Base-by-base conservation (phyloP, 2,797 vertebrate species). In the Nannoperca obscura region DNA sequence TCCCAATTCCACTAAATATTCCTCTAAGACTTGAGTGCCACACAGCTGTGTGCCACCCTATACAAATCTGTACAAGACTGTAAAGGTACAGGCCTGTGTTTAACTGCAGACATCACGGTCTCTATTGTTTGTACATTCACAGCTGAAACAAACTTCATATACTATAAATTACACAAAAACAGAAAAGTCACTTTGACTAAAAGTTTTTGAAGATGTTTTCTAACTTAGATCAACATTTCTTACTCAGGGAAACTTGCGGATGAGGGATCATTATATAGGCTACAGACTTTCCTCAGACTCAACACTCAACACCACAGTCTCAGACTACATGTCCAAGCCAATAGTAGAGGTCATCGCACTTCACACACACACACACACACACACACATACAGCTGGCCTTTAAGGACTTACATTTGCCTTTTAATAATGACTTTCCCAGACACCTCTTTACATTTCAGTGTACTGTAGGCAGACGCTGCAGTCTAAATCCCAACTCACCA, bases 371-470 rank as follows among this genome's bases (percentile, higher is more conserved):
- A 70, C 72, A 53, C 58, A 44, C 15, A 17, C 4, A 7, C 27
- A 54, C 24, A 13, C 20, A 24, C 40, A 62, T 75, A 69, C 86
- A 87, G 81, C 88, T 76, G 82, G 78, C 60, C 72, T 79, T 71
- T 82, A 65, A 73, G 84, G 76, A 83, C 89, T 84, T 76, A 73
- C 60, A 67, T 81, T 82, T 71, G 66, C 66, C 64, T 84, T 71
- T 84, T 58, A 13, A 38, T 86, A 89, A 93, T 84, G 86, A 87
- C 83, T 93, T 86, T 67, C 77, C 73, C 90, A 93, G 90, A 92
- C 36, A 38, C 64, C 11, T 74, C 87, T 84, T 88, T 88, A 84
- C 84, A 53, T 87, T 68, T 73, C 67, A 67, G 60, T 7, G 17
- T 30, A 58, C 83, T 83, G 62, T 52, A 73, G 81, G 64, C 68